Base-by-base conservation (phyloP, 53 echinoderm and acorn worm genomes). In the Hippasteria phrygiana region DNA sequence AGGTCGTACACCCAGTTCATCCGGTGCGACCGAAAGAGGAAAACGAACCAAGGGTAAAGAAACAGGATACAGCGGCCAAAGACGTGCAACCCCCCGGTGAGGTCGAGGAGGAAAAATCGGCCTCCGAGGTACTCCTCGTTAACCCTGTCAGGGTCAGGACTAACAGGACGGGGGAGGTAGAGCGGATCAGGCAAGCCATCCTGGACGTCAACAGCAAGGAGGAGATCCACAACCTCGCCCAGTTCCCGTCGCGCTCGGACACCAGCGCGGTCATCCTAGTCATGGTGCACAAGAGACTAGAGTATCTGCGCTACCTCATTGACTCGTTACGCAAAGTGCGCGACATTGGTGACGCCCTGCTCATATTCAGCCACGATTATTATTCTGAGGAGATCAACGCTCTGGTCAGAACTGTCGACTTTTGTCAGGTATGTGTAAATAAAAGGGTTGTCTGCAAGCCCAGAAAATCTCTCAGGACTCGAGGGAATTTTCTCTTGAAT, bases 311-410 rank as follows among this genome's bases (percentile, higher is more conserved):
- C 17, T 98, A 91, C 69, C 76, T 98, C 46, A 95, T 98, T n/a
- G 45, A 94, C 10, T 98, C 98, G 0, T 47, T 98, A 39, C 75
- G 93, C 5, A 83, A 90, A 65, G 98, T 93, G 37, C 77, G 84
- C 3, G 86, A 91, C 27, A 98, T 98, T n/a, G 76, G 71, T 0
- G 91, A 93, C 45, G 91, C 95, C 2, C 77, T 98, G 48, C 87
- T 98, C 9, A 93, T 98, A 36, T 95, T 98, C 73, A 98, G 98
- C 74, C 95, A 95, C 17, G 98, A 98, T 75, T 98, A 83, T 86
- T 98, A 92, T 39, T 95, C 95, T 9, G 95, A 94, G 74, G 98
- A 95, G 56, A 94, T 95, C 55, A 95, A 98, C 76, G 83, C 85
- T 43, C 77, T 95, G 26, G 71, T 98, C 51, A 78, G 82, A 43